Evolutionary conservation across 2,797 vertebrate species (phyloP).

Genomic region (Rhinichthys osculus): DNA sequence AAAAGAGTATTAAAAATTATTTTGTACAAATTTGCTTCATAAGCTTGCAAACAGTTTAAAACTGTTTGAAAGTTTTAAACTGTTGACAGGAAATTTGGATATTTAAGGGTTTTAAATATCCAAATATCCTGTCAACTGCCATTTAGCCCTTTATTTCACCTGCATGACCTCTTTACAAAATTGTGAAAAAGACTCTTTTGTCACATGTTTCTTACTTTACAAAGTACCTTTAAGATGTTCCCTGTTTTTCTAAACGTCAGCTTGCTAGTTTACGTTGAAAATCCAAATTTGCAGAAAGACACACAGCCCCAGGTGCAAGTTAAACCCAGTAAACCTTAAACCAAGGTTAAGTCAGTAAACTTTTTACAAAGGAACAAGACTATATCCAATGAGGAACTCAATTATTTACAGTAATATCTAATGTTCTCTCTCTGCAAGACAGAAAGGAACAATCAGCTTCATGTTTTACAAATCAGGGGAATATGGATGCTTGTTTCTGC

Average conservation of each 20-base stretch:
- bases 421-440: not conserved
- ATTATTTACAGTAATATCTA: not conserved
- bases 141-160: not conserved
- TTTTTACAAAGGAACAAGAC: not conserved
- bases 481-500: too few relatives aligned
- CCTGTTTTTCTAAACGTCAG: not conserved
- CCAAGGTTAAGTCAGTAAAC: not conserved
- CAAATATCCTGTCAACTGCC: not conserved
- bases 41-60: not conserved
- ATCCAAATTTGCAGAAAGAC: not conserved
- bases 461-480: not conserved
- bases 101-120: not conserved
- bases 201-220: not conserved
- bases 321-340: too few relatives aligned
- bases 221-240: not conserved
- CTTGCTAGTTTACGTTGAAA: not conserved
- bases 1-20: not conserved
- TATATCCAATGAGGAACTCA: constrained; percentile 1
- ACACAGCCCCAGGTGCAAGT: not conserved
- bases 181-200: not conserved
- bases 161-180: not conserved
- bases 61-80: not conserved
- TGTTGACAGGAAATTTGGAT: too few relatives aligned
- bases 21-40: not conserved
- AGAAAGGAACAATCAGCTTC: constrained; percentile 3